Percentiles rank a stretch among this genome's conserved stretches.
Evolutionary conservation across 2,888 invertebrate species (phyloP).

Genomic region (Julus scandinavius): DNA sequence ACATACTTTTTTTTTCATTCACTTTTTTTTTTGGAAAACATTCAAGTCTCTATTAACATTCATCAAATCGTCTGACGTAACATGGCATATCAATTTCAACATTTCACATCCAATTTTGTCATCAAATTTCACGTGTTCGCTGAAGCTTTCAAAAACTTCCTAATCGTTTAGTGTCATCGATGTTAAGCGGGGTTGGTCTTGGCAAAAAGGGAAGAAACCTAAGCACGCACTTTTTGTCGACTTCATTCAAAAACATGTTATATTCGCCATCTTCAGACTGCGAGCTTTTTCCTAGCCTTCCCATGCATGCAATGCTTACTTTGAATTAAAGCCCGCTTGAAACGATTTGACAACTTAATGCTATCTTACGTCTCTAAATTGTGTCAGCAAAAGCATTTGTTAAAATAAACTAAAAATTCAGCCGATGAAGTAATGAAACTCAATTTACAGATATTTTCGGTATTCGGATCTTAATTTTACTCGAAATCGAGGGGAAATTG

Average conservation of each 20-base stretch:
- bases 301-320: background rate
- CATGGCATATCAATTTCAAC: slow-evolving; percentile 1
- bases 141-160: background rate
- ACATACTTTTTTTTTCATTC: background rate
- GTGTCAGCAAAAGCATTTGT: background rate
- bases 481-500: background rate
- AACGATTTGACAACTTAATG: slow-evolving; percentile 1
- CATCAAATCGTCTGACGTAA: background rate
- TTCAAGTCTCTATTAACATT: background rate
- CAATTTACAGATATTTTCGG: background rate
- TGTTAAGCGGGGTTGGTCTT: background rate
- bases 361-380: background rate
- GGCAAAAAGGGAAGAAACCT: background rate
- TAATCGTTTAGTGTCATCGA: slow-evolving; percentile 1
- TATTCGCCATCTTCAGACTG: background rate
- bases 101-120: slow-evolving; percentile 1
- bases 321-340: background rate
- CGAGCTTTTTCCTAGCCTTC: background rate
- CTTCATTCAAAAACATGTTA: background rate
- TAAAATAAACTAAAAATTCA: background rate
- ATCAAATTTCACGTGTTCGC: background rate
- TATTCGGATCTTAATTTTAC: background rate
- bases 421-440: background rate
- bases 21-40: background rate
- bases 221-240: background rate